These are phyloP conservation scores for Scaptomyza polygonia DNA, from an alignment of 2,888 invertebrate genomes.

Conservation along the genomic window DNA sequence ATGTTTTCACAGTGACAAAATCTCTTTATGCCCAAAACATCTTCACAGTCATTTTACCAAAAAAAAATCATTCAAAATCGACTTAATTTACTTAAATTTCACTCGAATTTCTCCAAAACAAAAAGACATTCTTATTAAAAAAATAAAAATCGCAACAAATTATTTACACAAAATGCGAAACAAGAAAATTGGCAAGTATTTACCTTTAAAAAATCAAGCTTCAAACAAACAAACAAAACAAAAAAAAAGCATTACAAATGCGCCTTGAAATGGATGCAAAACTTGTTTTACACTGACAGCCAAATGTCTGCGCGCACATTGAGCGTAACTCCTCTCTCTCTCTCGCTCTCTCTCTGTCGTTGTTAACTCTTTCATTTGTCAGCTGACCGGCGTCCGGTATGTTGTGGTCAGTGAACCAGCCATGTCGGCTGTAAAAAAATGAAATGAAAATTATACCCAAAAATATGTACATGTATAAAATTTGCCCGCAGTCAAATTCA, in stretches of 20 bases:
- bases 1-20: slow-evolving; percentile 6
- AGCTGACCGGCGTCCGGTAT: slow-evolving; percentile 57
- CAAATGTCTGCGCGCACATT: slow-evolving; percentile 10
- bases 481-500: slow-evolving; percentile 45
- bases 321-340: slow-evolving; percentile 12
- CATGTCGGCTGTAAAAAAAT: slow-evolving; percentile 47
- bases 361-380: slow-evolving; percentile 13
- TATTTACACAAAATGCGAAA: slow-evolving; percentile 33
- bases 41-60: background rate
- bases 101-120: slow-evolving; percentile 36
- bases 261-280: slow-evolving; percentile 53
- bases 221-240: slow-evolving; percentile 15
- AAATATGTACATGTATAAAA: slow-evolving; percentile 22
- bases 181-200: slow-evolving; percentile 56
- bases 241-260: slow-evolving; percentile 72
- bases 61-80: slow-evolving; percentile 20
- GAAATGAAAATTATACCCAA: slow-evolving; percentile 56
- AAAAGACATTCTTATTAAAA: slow-evolving; percentile 29
- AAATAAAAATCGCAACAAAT: too few relatives aligned
- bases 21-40: slow-evolving; percentile 17
- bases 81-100: slow-evolving; percentile 36
- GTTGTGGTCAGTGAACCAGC: slow-evolving; percentile 64
- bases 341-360: slow-evolving; percentile 2
- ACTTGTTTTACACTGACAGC: slow-evolving; percentile 52
- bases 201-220: slow-evolving; percentile 27